Conservation (phyloP, 2,113 vertebrate species). For the Arvicanthis niloticus region DNA sequence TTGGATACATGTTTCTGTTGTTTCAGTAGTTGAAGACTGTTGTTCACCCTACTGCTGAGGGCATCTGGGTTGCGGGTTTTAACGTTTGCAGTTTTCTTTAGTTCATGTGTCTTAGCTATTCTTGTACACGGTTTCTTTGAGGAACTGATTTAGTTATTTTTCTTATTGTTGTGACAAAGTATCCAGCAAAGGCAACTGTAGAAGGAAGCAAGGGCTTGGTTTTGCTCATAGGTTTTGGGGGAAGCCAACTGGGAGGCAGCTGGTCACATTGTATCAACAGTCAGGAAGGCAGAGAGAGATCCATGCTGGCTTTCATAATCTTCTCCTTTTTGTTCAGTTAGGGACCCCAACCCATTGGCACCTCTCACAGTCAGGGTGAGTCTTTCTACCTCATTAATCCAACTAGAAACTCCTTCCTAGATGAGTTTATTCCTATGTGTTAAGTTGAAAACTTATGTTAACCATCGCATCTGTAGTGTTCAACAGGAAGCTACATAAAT, state of each 20-base stretch:
- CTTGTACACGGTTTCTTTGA: neutral
- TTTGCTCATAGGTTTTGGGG: neutral
- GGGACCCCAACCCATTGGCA: no score
- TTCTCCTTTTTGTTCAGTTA: neutral
- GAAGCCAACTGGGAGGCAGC: neutral
- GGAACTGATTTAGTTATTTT: neutral
- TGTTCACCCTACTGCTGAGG: neutral
- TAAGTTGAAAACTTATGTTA: neutral
- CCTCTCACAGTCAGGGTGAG: neutral
- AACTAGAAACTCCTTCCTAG: neutral
- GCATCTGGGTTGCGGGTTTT: neutral
- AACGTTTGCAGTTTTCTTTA: conserved; percentile 2
- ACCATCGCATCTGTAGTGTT: no score
- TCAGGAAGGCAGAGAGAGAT: neutral
- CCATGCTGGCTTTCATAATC: no score
- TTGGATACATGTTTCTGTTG: neutral
- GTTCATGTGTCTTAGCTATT: neutral
- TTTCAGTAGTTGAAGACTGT: neutral
- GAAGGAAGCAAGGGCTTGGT: neutral
- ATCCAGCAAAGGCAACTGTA: no score
- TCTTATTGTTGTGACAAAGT: neutral
- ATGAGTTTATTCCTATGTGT: neutral
- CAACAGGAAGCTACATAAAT: neutral
- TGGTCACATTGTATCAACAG: neutral
- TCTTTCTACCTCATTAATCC: neutral